Evolutionary conservation across 2,113 vertebrate genomes (phyloP).

Genomic region (Albula goreensis): DNA sequence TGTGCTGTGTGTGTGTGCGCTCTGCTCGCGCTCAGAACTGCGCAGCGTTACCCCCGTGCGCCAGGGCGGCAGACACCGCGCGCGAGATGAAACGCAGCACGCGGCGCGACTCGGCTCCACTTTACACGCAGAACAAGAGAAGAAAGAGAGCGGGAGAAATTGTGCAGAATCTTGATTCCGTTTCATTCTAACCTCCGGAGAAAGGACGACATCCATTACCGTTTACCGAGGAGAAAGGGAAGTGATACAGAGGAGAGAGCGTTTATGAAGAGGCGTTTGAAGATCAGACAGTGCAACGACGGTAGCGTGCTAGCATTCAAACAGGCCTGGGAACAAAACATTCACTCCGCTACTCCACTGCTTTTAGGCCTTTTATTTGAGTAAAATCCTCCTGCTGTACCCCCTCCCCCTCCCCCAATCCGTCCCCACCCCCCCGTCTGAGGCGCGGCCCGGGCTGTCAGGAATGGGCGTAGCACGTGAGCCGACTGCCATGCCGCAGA

Average conservation of each 20-base stretch:
- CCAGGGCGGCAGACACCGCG: conserved; percentile 52
- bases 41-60: conserved; percentile 52
- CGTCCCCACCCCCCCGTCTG: neutral
- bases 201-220: conserved; percentile 44
- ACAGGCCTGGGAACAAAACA: conserved; percentile 43
- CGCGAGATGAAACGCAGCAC: conserved; percentile 56
- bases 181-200: conserved; percentile 55
- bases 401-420: conserved; percentile 22
- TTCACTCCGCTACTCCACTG: conserved; percentile 32
- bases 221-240: conserved; percentile 40
- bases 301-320: conserved; percentile 39
- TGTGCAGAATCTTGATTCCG: conserved; percentile 43
- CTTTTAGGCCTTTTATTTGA: neutral
- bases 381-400: conserved; percentile 37
- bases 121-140: conserved; percentile 40
- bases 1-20: conserved; percentile 53
- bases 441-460: conserved; percentile 62
- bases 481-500: conserved; percentile 53
- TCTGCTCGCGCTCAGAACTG: conserved; percentile 54
- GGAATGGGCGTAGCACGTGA: conserved; percentile 42
- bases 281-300: conserved; percentile 36
- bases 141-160: conserved; percentile 18
- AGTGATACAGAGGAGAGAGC: conserved; percentile 38
- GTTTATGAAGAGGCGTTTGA: conserved; percentile 40
- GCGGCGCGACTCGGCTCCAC: conserved; percentile 52